Conservation (phyloP, 2,888 invertebrate species). For the Cyclophora albipunctata region DNA sequence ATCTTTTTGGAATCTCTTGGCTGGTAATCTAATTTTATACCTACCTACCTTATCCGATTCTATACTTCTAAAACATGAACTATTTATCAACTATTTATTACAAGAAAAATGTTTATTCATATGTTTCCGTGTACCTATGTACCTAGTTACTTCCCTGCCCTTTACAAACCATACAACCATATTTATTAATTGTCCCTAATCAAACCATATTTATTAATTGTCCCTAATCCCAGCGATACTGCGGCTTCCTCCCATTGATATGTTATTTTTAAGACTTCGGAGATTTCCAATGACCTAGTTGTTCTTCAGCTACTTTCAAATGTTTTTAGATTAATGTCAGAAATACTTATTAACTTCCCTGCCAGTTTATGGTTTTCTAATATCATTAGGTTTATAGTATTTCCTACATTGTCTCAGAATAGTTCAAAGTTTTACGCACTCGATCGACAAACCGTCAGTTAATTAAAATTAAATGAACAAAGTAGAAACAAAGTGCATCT, state of each 20-base stretch:
- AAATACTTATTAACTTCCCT: slow-evolving; percentile 25
- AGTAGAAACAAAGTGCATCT: too few relatives aligned
- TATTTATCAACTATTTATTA: too few relatives aligned
- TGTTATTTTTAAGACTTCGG: slow-evolving; percentile 13
- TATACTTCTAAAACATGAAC: too few relatives aligned
- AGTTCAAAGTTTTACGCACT: slow-evolving; percentile 28
- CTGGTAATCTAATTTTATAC: too few relatives aligned
- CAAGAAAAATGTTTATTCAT: too few relatives aligned
- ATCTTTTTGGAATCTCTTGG: too few relatives aligned
- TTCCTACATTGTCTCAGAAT: slow-evolving; percentile 46
- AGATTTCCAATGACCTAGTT: slow-evolving; percentile 38
- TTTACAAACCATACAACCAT: too few relatives aligned
- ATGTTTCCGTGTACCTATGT: too few relatives aligned
- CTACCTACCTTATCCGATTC: too few relatives aligned
- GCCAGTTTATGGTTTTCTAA: slow-evolving; percentile 8
- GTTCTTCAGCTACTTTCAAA: slow-evolving; percentile 54
- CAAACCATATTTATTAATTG: too few relatives aligned
- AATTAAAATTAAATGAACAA: slow-evolving; percentile 2
- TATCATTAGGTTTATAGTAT: slow-evolving; percentile 24
- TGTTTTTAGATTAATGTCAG: slow-evolving; percentile 50
- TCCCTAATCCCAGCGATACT: neutral
- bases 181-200: neutral
- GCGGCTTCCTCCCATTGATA: neutral
- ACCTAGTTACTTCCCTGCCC: too few relatives aligned
- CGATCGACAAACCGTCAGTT: slow-evolving; percentile 11